These are phyloP conservation scores for Crossaster papposus DNA, from an alignment of 53 echinoderm and acorn worm species.

Conservation along the genomic window DNA sequence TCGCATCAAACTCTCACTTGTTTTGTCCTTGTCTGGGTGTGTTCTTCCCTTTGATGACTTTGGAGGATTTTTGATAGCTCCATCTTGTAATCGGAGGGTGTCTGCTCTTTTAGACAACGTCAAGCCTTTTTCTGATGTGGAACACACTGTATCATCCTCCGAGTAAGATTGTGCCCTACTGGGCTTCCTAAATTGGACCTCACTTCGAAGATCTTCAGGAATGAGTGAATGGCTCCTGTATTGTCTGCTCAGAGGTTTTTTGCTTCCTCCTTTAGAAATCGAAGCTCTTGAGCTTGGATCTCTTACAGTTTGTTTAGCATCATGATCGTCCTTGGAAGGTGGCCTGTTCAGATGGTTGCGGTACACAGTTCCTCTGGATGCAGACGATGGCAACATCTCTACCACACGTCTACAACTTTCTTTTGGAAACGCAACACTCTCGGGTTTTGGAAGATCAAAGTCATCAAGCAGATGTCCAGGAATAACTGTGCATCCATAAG, in stretches of 20 bases:
- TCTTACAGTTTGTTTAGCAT: neutral
- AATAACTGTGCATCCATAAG: conserved; percentile 25
- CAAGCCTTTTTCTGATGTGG: neutral
- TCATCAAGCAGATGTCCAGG: conserved; percentile 28
- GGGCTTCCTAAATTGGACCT: neutral
- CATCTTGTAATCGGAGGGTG: neutral
- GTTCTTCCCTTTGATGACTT: neutral
- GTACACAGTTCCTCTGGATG: neutral
- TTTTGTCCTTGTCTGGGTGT: neutral
- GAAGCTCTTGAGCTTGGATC: neutral
- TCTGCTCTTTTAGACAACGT: neutral
- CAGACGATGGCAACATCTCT: neutral
- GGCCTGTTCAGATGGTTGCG: neutral
- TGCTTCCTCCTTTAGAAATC: neutral
- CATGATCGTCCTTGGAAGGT: neutral
- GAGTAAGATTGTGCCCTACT: neutral
- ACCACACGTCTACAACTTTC: neutral
- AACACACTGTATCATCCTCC: neutral
- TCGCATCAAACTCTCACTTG: neutral
- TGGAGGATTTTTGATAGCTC: neutral
- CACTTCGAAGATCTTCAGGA: neutral
- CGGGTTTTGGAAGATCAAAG: no score
- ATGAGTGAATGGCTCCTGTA: neutral
- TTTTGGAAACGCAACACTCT: no score
- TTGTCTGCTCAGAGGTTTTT: neutral